Evolutionary conservation across 2,113 vertebrate genomes (phyloP).

Genomic region (Varanus komodoensis): DNA sequence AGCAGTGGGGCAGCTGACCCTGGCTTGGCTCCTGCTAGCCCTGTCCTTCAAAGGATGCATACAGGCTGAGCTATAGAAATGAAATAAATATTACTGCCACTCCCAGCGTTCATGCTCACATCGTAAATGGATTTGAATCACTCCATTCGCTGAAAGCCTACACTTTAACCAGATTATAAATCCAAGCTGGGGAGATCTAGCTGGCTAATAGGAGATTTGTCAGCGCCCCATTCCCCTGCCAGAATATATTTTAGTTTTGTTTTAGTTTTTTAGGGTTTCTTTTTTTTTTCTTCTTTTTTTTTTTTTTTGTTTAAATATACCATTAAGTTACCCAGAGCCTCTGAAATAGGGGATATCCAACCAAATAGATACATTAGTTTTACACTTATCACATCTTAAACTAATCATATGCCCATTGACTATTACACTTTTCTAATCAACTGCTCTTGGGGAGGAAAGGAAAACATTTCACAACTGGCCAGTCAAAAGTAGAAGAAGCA

Average conservation of each 20-base stretch:
- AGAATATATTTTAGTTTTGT: no score
- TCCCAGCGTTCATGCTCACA: not conserved
- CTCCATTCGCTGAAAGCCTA: not conserved
- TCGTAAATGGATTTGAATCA: not conserved
- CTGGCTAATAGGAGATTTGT: not conserved
- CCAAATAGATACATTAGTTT: not conserved
- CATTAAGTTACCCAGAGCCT: not conserved
- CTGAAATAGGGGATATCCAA: not conserved
- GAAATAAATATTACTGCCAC: no score
- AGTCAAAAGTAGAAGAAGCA: not conserved
- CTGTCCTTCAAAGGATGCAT: not conserved
- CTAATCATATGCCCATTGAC: not conserved
- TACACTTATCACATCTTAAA: not conserved
- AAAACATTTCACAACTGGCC: not conserved
- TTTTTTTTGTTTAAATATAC: no score
- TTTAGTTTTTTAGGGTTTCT: not conserved
- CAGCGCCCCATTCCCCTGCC: not conserved
- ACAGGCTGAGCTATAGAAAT: no score
- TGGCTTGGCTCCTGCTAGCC: not conserved
- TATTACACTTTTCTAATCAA: not conserved
- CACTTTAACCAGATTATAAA: not conserved
- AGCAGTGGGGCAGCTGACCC: not conserved
- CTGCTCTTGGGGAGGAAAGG: not conserved
- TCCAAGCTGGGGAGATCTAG: not conserved
- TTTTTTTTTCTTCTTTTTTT: no score